Evolutionary conservation across 2,888 invertebrate genomes (phyloP).

Genomic region (Villa cingulata): DNA sequence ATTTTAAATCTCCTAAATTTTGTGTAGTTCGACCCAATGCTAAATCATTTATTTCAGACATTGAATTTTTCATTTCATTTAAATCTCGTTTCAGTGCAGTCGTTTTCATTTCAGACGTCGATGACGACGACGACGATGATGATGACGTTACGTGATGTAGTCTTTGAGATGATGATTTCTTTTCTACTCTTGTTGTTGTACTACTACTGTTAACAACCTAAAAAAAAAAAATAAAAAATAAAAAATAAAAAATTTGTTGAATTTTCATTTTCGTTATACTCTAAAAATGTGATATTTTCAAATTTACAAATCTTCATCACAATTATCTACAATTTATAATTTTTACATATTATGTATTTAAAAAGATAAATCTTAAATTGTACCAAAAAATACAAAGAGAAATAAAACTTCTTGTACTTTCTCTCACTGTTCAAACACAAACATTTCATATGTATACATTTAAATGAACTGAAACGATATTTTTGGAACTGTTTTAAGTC

Average conservation of each 20-base stretch:
- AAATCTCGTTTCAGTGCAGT: conserved; percentile 72
- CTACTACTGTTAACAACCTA: conserved; percentile 37
- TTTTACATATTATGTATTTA: too few species aligned
- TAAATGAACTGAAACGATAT: too few species aligned
- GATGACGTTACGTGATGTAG: conserved; percentile 29
- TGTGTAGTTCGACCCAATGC: conserved; percentile 23
- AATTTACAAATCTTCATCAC: too few species aligned
- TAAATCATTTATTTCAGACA: conserved; percentile 75
- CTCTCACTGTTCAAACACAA: too few species aligned
- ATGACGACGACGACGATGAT: conserved; percentile 30
- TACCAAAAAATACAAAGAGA: too few species aligned
- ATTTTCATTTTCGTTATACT: too few species aligned
- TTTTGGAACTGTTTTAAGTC: too few species aligned
- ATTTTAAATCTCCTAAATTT: conserved; percentile 14
- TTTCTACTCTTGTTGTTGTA: conserved; percentile 35
- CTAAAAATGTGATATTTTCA: too few species aligned
- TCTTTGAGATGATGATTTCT: conserved; percentile 29
- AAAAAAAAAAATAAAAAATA: background rate
- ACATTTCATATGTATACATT: too few species aligned
- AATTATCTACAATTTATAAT: too few species aligned
- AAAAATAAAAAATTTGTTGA: background rate
- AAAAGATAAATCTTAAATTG: too few species aligned
- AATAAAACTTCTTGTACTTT: too few species aligned
- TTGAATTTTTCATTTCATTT: conserved; percentile 52
- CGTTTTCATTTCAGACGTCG: conserved; percentile 62